Evolutionary conservation across 2,888 invertebrate species (phyloP), one percentile per base, ranked within the genome.

Genomic region (Cataglyphis albicans): DNA sequence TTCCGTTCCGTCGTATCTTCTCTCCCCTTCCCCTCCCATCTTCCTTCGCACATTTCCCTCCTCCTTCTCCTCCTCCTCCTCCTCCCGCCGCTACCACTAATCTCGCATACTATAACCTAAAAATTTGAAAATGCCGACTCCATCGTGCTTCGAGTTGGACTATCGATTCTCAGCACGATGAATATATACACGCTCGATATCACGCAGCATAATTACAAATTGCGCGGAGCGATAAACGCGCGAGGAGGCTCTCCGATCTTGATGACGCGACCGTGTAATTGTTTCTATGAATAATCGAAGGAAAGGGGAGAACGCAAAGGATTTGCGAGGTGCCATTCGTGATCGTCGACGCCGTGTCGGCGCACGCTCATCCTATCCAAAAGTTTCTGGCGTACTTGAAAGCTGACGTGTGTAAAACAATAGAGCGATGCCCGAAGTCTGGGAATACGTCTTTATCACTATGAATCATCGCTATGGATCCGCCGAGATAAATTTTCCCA

Each of bases 391-490:
- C 44, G 10, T 44, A 10, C 32, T 64, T 48, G 63, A 64, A 64
- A 63, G 44, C n/a, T 32, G 74, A 6, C 18, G 12, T 63, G 10
- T 74, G 48, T 32, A 74, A 48, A 61, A 44, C 32, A 74, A 74
- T 64, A 48, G n/a, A 48, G n/a, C 52, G 7, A 48, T 48, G n/a
- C 57, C 6, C 64, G 21, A 29, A 61, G 10, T 74, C 44, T 32
- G 15, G n/a, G 15, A 32, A 32, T 52, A 52, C 7, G 52, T 52
- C 15, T 6, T 81, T 88, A 68, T 82, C 81, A 78, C n/a, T 73
- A 38, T 88, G 87, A 90, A 87, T 90, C 86, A 88, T 80, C 38
- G 25, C 21, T 44, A 44, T 64, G 76, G 61, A 83, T 74, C 73
- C 70, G 61, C 67, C 82, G 65, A 85, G 86, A 84, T 81, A 86